Evolutionary conservation across 1,140 invertebrate genomes (phyloP).

Genomic region (Carcinoscorpius rotundicauda): DNA sequence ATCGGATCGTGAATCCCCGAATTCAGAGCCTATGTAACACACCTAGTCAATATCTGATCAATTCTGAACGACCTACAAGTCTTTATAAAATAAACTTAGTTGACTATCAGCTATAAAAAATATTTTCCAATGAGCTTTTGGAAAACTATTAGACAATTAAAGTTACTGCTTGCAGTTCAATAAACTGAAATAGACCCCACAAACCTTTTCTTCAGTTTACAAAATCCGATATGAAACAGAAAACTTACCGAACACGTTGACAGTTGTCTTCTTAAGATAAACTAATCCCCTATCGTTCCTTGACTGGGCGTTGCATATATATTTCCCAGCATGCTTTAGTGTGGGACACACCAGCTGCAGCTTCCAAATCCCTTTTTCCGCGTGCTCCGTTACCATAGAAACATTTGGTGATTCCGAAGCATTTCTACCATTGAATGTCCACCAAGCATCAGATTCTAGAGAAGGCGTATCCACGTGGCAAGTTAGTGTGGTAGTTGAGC

Average conservation of each 20-base stretch:
- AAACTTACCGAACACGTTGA: conserved; percentile 24
- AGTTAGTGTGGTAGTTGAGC: conserved; percentile 18
- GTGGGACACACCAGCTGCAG: conserved; percentile 21
- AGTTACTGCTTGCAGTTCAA: no score
- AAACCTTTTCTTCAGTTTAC: no score
- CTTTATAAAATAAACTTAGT: no score
- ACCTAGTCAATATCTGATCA: no score
- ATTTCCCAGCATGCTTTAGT: conserved; percentile 21
- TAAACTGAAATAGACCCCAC: no score
- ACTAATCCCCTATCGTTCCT: conserved; percentile 22
- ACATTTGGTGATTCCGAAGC: conserved; percentile 23
- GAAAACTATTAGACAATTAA: no score
- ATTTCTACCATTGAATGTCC: conserved; percentile 25
- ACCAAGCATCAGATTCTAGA: conserved; percentile 16
- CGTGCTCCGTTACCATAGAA: conserved; percentile 12
- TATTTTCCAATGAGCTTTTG: no score
- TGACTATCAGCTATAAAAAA: no score
- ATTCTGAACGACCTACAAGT: no score
- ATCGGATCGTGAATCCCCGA: no score
- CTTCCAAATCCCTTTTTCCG: conserved; percentile 18
- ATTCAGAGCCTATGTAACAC: no score
- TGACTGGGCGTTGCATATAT: conserved; percentile 21
- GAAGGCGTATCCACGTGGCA: conserved; percentile 16
- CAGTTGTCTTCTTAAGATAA: conserved; percentile 21
- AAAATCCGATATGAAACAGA: no score